phyloP scores from a whole-genome alignment of 2,113 vertebrate genomes.

The Cettia cetti region DNA sequence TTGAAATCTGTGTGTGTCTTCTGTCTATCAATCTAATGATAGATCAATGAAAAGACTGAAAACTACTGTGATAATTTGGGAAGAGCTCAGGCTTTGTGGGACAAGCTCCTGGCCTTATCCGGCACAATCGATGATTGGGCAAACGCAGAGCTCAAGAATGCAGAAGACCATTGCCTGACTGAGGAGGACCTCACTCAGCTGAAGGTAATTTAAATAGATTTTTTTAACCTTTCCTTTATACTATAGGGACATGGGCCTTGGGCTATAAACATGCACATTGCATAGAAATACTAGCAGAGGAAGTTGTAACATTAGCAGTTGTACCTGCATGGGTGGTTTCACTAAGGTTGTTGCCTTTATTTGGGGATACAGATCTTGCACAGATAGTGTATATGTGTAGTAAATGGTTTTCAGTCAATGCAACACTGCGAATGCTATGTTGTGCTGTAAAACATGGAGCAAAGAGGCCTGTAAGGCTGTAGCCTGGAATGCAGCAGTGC shows the following conservation, averaged over 20 bases:
- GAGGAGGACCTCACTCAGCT: constrained; percentile 75
- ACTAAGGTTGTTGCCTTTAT: not conserved
- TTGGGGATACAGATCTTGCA: not conserved
- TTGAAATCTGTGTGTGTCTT: not conserved
- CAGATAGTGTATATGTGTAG: accelerated
- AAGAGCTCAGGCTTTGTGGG: constrained; percentile 88
- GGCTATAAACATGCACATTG: not conserved
- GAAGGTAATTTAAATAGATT: constrained; percentile 72
- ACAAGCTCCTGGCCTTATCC: constrained; percentile 84
- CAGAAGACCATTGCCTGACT: constrained; percentile 68
- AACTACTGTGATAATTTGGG: constrained; percentile 82
- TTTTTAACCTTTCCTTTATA: not conserved
- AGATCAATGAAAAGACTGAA: constrained; percentile 95
- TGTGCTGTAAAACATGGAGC: not conserved
- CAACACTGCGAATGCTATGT: not conserved
- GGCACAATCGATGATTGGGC: constrained; percentile 79
- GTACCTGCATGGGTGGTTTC: not conserved
- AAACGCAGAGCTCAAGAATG: constrained; percentile 65
- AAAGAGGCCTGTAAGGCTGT: not conserved
- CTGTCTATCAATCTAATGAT: not conserved
- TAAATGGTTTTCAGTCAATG: not conserved
- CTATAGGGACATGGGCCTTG: not conserved
- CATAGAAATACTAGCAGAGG: not conserved
- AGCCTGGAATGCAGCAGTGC: not conserved
- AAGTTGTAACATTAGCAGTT: not conserved